Percentiles rank a stretch among this genome's conserved stretches.
Conservation (phyloP, 2,113 vertebrate species). For the Anhinga anhinga region DNA sequence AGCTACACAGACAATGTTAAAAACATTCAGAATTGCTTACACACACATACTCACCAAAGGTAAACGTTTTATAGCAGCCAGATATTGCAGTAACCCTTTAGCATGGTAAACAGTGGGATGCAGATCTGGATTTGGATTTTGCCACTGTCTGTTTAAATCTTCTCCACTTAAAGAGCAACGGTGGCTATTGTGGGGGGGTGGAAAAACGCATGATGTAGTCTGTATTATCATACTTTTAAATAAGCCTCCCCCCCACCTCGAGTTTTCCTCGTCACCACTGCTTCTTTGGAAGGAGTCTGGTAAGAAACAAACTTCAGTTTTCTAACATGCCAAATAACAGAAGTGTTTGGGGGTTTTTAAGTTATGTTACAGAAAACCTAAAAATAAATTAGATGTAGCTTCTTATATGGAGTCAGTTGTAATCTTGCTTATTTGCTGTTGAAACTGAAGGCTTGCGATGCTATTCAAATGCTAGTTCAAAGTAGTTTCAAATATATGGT, state of each 20-base stretch:
- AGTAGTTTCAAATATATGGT: background rate
- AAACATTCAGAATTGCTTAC: slow-evolving; percentile 25
- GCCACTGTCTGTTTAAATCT: slow-evolving; percentile 98
- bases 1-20: background rate
- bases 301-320: slow-evolving; percentile 5
- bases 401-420: background rate
- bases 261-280: background rate
- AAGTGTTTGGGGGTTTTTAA: background rate
- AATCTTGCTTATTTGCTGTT: background rate
- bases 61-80: slow-evolving; percentile 88
- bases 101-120: slow-evolving; percentile 98
- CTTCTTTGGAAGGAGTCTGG: background rate
- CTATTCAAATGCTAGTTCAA: background rate
- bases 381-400: background rate
- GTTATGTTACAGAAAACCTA: background rate
- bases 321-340: background rate
- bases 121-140: slow-evolving; percentile 89
- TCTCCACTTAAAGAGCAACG: slow-evolving; percentile 98
- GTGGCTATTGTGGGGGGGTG: slow-evolving; percentile 77
- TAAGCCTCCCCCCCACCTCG: background rate
- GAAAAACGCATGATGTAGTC: slow-evolving; percentile 42
- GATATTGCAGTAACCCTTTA: slow-evolving; percentile 95
- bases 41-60: slow-evolving; percentile 84
- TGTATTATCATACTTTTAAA: background rate
- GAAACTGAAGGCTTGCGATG: background rate